Conservation (phyloP, 2,888 invertebrate species). For the Fragum fragum region DNA sequence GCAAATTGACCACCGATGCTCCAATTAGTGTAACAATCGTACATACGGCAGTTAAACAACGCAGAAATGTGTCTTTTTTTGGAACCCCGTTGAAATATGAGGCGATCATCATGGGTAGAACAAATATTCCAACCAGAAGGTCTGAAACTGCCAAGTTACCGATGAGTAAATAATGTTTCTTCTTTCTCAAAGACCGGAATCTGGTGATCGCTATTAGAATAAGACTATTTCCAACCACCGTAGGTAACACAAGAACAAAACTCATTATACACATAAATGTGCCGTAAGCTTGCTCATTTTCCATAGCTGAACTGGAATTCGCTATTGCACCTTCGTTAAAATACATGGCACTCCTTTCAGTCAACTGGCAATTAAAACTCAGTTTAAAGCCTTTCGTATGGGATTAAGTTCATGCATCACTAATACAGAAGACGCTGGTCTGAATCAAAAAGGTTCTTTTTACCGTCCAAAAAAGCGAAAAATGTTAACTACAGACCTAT, state of each 20-base stretch:
- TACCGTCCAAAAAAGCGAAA: no score
- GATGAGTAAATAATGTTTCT: conserved; percentile 19
- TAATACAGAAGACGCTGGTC: no score
- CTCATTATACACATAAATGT: conserved; percentile 1
- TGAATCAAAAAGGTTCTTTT: no score
- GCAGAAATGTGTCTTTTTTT: not conserved
- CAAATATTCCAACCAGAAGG: conserved; percentile 32
- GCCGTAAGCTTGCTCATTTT: not conserved
- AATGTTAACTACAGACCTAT: no score
- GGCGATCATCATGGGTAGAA: conserved; percentile 21
- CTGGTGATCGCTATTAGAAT: conserved; percentile 28
- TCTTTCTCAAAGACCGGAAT: conserved; percentile 11
- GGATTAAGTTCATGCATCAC: no score
- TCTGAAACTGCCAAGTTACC: conserved; percentile 31
- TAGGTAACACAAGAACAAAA: conserved; percentile 24
- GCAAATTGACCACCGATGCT: conserved; percentile 36
- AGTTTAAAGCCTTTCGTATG: no score
- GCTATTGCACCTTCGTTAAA: not conserved
- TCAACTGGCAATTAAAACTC: no score
- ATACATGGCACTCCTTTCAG: not conserved
- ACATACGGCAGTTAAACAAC: conserved; percentile 25
- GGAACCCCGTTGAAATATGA: not conserved
- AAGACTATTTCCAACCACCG: conserved; percentile 29
- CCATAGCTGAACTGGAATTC: not conserved
- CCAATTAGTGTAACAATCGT: conserved; percentile 15